A percentile compares a stretch with the other conserved stretches of the same genome.
These are phyloP conservation scores for Palythoa caribaeorum DNA, from an alignment of 92 coral and sea anemone species.

Conservation along the genomic window DNA sequence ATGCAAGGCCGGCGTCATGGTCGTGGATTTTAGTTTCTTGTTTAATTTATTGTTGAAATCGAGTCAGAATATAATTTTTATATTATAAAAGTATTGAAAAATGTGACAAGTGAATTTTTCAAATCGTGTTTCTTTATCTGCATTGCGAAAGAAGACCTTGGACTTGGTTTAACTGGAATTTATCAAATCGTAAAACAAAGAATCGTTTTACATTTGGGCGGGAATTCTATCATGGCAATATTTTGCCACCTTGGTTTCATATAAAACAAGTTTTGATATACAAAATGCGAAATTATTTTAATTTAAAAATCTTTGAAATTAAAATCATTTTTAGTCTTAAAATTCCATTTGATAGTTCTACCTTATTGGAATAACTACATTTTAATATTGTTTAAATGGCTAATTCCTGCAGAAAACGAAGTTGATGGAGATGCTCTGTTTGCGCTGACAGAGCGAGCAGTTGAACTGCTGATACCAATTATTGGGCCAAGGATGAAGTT, in stretches of 20 bases:
- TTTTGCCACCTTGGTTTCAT: conserved; percentile 3
- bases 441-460: conserved; percentile 64
- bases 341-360: conserved; percentile 7
- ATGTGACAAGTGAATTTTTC: not conserved
- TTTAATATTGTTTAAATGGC: not conserved
- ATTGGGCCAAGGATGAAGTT: conserved; percentile 76
- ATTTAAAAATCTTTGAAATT: not conserved
- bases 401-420: conserved; percentile 52
- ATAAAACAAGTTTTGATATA: not conserved
- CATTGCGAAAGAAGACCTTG: not conserved
- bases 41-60: not conserved
- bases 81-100: not conserved
- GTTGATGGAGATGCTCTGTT: conserved; percentile 65
- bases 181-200: not conserved
- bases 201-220: not conserved
- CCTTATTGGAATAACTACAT: not conserved
- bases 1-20: conserved; percentile 1
- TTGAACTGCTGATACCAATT: conserved; percentile 65
- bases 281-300: not conserved
- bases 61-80: not conserved
- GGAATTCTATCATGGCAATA: not conserved
- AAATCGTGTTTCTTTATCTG: not conserved
- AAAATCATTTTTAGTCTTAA: not conserved
- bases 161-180: not conserved
- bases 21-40: not conserved